phyloP scores from a whole-genome alignment of 2,113 vertebrate genomes.

The Megaceryle maxima region DNA sequence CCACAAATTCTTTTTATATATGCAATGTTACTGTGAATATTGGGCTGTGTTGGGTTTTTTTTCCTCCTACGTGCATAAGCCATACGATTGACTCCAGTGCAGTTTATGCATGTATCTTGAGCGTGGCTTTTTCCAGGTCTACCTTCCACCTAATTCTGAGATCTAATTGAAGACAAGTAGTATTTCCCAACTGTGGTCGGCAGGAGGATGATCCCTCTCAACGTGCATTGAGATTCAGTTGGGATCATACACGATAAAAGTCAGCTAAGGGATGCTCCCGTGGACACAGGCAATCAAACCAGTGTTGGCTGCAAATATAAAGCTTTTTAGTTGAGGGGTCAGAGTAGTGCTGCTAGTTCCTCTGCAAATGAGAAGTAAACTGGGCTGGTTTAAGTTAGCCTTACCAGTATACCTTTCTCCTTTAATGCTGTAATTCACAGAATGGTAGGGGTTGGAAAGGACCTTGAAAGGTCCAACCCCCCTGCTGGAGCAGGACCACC shows the following conservation, averaged over 20 bases:
- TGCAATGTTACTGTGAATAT: neutral
- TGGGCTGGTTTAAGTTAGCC: neutral
- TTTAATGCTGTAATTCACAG: neutral
- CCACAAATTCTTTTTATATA: constrained; percentile 26
- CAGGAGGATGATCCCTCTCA: neutral
- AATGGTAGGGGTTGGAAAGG: too few relatives aligned
- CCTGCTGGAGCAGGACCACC: too few relatives aligned
- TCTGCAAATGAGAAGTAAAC: neutral
- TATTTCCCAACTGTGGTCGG: neutral
- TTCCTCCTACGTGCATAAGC: neutral
- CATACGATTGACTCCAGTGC: neutral
- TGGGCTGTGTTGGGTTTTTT: neutral
- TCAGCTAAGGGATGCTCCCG: neutral
- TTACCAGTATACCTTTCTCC: neutral
- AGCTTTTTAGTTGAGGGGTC: neutral
- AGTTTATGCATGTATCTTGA: neutral
- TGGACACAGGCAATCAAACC: neutral
- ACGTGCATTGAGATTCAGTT: neutral
- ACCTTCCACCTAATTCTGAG: neutral
- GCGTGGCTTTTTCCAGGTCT: neutral
- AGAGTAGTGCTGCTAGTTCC: neutral
- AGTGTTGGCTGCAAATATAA: neutral
- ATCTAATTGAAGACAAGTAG: neutral
- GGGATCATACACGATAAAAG: neutral
- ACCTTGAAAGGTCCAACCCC: too few relatives aligned